phyloP scores from a whole-genome alignment of 30 jellyfish, hydroid and myxozoan species.

The Pelagia noctiluca region DNA sequence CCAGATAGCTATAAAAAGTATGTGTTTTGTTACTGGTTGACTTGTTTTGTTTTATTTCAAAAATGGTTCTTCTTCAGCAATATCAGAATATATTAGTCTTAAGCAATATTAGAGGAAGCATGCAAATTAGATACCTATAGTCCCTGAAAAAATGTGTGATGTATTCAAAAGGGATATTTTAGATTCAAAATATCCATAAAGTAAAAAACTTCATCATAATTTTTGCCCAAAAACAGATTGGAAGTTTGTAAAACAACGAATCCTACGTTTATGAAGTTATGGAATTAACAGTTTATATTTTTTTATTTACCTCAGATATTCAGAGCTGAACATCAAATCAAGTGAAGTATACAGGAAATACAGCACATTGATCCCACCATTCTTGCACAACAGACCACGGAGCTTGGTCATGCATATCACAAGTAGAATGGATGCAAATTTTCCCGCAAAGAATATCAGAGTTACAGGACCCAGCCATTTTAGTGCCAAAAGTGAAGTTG shows the following conservation, averaged over 20 bases:
- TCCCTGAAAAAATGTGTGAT: no score
- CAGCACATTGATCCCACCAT: slow-evolving; percentile 5
- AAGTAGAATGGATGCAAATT: slow-evolving; percentile 13
- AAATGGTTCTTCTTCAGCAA: no score
- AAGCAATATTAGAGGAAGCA: no score
- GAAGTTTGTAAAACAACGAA: no score
- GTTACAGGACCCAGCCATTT: not conserved
- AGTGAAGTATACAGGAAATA: slow-evolving; percentile 8
- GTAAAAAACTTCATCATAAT: no score
- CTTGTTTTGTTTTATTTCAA: no score
- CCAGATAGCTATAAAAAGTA: slow-evolving; percentile 70
- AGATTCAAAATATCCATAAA: no score
- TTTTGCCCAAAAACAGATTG: no score
- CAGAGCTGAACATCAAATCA: slow-evolving; percentile 16
- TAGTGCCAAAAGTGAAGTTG: slow-evolving; percentile 24
- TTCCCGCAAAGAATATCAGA: not conserved
- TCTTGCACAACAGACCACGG: slow-evolving; percentile 33
- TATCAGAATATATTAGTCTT: no score
- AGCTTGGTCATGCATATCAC: slow-evolving; percentile 15
- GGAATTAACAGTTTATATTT: not conserved
- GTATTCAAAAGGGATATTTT: no score
- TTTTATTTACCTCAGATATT: slow-evolving; percentile 9
- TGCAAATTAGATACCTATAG: no score
- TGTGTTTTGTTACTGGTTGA: slow-evolving; percentile 5
- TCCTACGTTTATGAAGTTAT: no score